phyloP scores from a whole-genome alignment of 2,113 vertebrate species.

The Arenaria interpres region DNA sequence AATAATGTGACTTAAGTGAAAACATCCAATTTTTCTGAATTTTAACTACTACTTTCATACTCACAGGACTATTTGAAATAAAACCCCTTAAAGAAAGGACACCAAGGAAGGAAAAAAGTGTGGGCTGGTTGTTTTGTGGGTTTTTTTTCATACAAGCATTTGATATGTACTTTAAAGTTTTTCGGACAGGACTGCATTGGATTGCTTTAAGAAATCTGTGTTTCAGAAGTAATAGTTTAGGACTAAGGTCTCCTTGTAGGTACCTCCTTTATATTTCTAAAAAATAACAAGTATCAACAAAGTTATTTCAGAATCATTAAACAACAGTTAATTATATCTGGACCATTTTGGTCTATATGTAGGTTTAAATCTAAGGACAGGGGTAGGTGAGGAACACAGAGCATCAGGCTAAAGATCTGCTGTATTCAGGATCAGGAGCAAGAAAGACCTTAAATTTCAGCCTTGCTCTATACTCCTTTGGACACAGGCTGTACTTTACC shows the following conservation, averaged over 20 bases:
- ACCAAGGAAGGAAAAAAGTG: neutral
- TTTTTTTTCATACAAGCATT: neutral
- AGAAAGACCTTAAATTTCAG: neutral
- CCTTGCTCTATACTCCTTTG: neutral
- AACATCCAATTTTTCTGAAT: neutral
- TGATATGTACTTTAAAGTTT: neutral
- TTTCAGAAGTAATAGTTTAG: neutral
- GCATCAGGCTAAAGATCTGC: neutral
- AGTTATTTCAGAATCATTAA: neutral
- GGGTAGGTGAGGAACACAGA: neutral
- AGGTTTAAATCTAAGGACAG: neutral
- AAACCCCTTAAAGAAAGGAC: neutral
- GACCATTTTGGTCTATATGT: neutral
- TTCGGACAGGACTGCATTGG: rapidly evolving
- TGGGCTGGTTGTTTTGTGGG: neutral
- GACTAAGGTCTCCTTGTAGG: neutral
- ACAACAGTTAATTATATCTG: neutral
- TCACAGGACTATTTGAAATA: neutral
- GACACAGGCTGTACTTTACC: neutral
- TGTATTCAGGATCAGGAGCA: neutral
- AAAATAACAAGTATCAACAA: neutral
- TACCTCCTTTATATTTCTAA: neutral
- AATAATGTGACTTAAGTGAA: neutral
- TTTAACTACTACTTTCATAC: neutral
- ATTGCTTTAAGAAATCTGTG: neutral